phyloP scores from a whole-genome alignment of 2,797 vertebrate genomes.

The Danio tinwini region DNA sequence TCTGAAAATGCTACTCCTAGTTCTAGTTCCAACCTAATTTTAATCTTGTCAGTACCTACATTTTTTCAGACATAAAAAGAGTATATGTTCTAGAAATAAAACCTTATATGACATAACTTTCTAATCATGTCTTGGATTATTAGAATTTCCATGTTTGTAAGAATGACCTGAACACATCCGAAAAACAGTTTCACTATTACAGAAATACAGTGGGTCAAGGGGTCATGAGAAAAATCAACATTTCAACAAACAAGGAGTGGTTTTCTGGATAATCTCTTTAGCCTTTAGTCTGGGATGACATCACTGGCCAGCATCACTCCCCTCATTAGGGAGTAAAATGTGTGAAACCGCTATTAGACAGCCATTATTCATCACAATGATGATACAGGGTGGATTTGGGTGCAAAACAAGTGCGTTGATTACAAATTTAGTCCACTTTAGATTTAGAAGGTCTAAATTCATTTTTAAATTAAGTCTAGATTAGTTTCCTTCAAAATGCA shows the following conservation, averaged over 20 bases:
- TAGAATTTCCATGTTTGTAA: background rate
- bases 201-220: conserved; percentile 15
- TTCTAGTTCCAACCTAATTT: too few species aligned
- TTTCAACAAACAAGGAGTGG: conserved; percentile 52
- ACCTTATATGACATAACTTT: too few species aligned
- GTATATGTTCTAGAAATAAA: too few species aligned
- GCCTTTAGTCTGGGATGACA: conserved; percentile 22
- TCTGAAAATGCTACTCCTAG: too few species aligned
- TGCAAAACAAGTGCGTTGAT: too few species aligned
- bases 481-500: too few species aligned
- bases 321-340: conserved; percentile 11
- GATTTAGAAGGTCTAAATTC: too few species aligned
- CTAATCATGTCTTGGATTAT: too few species aligned
- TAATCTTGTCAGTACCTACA: too few species aligned
- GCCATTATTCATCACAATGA: conserved; percentile 3
- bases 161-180: background rate
- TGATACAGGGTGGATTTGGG: conserved; percentile 8
- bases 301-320: conserved; percentile 35
- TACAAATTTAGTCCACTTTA: too few species aligned
- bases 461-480: too few species aligned
- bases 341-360: background rate
- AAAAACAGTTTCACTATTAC: conserved; percentile 14
- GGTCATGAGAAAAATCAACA: conserved; percentile 56
- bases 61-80: too few species aligned
- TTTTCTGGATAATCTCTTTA: conserved; percentile 48